A percentile compares a stretch with the other conserved stretches of the same genome.
phyloP scores from a whole-genome alignment of 2,113 vertebrate genomes.

The Mormoops blainvillei region DNA sequence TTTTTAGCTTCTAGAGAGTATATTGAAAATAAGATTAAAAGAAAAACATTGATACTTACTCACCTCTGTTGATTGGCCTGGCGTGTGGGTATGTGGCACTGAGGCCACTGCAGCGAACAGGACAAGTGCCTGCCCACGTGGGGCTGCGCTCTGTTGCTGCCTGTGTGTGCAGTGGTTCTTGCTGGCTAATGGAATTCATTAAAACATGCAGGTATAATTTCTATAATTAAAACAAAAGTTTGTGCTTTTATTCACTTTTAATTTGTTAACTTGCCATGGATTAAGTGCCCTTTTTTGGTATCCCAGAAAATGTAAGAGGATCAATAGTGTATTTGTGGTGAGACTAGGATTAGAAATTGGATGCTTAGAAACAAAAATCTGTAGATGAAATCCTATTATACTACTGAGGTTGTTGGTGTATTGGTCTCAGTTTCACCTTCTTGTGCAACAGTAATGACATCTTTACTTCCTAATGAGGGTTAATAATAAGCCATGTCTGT shows the following conservation, averaged over 20 bases:
- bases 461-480: neutral
- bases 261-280: neutral
- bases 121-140: rapidly evolving
- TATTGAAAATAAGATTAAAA: neutral
- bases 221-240: neutral
- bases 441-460: neutral
- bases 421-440: neutral
- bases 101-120: neutral
- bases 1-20: neutral
- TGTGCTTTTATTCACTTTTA: neutral
- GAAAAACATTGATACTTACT: neutral
- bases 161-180: neutral
- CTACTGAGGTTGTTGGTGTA: neutral
- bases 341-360: neutral
- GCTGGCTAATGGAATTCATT: neutral
- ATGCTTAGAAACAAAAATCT: neutral
- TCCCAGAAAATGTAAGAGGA: neutral
- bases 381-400: neutral
- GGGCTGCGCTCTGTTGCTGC: neutral
- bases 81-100: neutral
- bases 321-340: neutral
- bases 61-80: neutral
- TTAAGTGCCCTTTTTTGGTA: neutral
- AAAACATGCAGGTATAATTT: neutral
- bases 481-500: neutral